Base-by-base conservation (phyloP, 2,113 vertebrate genomes). In the Oryzias celebensis region DNA sequence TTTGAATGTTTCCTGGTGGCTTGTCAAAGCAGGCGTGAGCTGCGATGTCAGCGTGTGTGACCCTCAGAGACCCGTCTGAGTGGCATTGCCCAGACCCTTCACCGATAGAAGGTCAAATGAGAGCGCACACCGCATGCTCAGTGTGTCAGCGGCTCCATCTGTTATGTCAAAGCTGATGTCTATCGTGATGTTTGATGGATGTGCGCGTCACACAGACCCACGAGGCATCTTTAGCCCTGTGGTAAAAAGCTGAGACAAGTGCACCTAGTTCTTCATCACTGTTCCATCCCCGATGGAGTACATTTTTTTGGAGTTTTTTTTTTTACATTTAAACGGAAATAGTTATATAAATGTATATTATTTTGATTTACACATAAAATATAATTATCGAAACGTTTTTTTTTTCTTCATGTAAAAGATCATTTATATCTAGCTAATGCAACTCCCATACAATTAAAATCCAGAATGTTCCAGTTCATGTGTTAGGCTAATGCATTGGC, bases 41-140 rank as follows among this genome's bases (percentile, higher is more conserved):
- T 16, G 55, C 42, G 57, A 59, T 5, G 6, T 45, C 12, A 23
- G 49, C 17, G 23, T 14, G 62, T 15, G 43, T 3, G 65, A 31
- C 46, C 77, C 80, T 69, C 8, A 28, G 79, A 79, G 81, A 80
- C 58, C 16, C 2, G 61, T 49, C 46, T 61, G 77, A 75, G 83
- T 65, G 65, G 63, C 73, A 43, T 64, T 15, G 13, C 26, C 28
- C 10, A 15, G 68, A 73, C 70, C 65, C 61, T 75, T 42, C 41
- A 43, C 75, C 71, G 65, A 79, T 62, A 59, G 53, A 61, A 83
- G 85, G 85, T 88, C 83, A 86, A 84, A 68, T 31, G 52, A 73
- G 79, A 77, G 63, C 73, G 62, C 50, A 49, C 46, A 41, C 68
- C 70, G 53, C 75, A 72, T 59, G 54, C 78, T 75, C 58, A 52